Percentiles rank a stretch among this genome's conserved stretches.
phyloP scores from a whole-genome alignment of 2,797 vertebrate species.

The Liasis olivaceus region DNA sequence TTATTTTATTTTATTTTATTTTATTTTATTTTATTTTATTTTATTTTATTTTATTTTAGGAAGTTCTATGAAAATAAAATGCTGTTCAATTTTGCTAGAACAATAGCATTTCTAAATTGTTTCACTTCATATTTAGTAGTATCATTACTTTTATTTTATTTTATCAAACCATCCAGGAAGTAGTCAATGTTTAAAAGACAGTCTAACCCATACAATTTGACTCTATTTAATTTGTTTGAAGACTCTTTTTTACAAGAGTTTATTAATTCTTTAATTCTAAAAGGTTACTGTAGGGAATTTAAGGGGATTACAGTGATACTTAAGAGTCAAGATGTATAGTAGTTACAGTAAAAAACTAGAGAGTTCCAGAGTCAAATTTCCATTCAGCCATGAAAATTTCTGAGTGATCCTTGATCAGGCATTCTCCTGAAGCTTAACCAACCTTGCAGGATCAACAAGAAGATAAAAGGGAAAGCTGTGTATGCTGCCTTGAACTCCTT shows the following conservation, averaged over 20 bases:
- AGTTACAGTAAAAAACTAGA: background rate
- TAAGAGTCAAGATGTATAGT: background rate
- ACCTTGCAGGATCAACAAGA: background rate
- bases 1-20: slow-evolving; percentile 10
- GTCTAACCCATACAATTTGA: slow-evolving; percentile 29
- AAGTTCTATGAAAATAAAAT: slow-evolving; percentile 54
- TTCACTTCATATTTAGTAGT: slow-evolving; percentile 19
- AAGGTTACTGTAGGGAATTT: background rate
- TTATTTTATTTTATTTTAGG: slow-evolving; percentile 36
- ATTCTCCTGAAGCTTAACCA: background rate
- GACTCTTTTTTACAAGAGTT: background rate
- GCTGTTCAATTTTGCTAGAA: slow-evolving; percentile 43
- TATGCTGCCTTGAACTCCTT: background rate
- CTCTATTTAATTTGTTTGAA: slow-evolving; percentile 46
- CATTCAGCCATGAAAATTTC: background rate
- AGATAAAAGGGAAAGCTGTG: background rate
- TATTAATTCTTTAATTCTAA: background rate
- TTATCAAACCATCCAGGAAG: slow-evolving; percentile 41
- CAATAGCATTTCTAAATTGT: slow-evolving; percentile 38
- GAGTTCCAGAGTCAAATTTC: background rate
- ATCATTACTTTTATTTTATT: slow-evolving; percentile 37
- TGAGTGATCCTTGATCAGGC: background rate
- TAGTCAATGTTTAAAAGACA: slow-evolving; percentile 16
- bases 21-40: background rate
- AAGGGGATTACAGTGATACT: background rate